Base-by-base conservation (phyloP, 92 coral and sea anemone genomes). In the Siderastrea siderea region DNA sequence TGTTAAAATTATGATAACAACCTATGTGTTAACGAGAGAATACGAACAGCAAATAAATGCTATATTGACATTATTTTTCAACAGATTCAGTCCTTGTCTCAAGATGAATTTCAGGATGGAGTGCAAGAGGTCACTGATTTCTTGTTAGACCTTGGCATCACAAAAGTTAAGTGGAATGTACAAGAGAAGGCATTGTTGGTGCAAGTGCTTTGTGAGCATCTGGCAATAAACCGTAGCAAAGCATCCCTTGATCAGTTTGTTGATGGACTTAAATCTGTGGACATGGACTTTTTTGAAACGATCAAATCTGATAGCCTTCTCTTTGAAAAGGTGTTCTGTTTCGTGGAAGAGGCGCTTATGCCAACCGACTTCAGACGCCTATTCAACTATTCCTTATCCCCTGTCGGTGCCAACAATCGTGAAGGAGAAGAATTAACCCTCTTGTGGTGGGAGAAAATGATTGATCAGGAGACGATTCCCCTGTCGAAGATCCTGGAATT, bases 161-260 rank as follows among this genome's bases (percentile, higher is more conserved):
- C 88, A 45, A 84, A 84, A 57, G 81, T 84, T 9, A 54, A 50
- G 6, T 86, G 90, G 85, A 86, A 53, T 45, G 79, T 47, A 13
- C 78, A 86, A 74, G 90, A 86, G 82, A 78, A 69, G 79, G 70
- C 84, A 78, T 46, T 69, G 58, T 67, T 86, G 12, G 46, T 78
- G 50, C 47, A 58, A 61, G 69, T 78, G 68, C 77, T 86, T 68
- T 68, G 72, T 86, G 90, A 86, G 62, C 90, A 78, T 64, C 61
- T 78, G 49, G 84, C 58, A 48, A 86, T 86, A 50, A 68, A 47
- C 90, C 47, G 50, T 9, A 78, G 74, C 90, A 86, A 86, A 71
- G 90, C 90, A 64, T 74, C 90, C 55, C 70, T 86, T 44, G 90
- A 86, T 79, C 90, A 79, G 79, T 86, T 79, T 65, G 75, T 68